Evolutionary conservation across 2,797 vertebrate species (phyloP), one percentile per base, ranked within the genome.

Genomic region (Cuniculus paca): DNA sequence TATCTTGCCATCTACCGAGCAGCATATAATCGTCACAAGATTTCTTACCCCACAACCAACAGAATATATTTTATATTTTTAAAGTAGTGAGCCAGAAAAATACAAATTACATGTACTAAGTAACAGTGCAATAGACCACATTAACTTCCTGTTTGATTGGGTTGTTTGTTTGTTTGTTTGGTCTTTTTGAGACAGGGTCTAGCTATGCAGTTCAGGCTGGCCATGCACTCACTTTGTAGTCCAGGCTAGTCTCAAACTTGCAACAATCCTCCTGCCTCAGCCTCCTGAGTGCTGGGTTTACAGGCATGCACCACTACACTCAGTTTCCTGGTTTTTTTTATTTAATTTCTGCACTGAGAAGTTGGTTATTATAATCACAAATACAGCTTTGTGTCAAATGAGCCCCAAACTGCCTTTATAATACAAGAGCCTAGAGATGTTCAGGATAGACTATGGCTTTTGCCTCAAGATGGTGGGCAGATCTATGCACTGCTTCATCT

Each of bases 31-130:
- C 28, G 28, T 58, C 81, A 58, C 19, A 82, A 78, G n/a, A 90
- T 74, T 54, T 78, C 22, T 92, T 34, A 60, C 16, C 58, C 79
- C 56, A 26, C 48, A 68, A 88, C 81, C 82, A 88, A 50, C 12
- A 88, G 63, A 75, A 74, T 80, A 19, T 90, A 92, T 81, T 77
- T 94, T 58, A 12, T 82, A 83, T 88, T 75, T 78, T 52, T 68
- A 42, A 92, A 93, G n/a, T 36, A 48, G 36, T 56, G 79, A 84
- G 5, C 10, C 50, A 87, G 78, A 84, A 84, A 58, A 54, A 68
- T 28, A 81, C 52, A 85, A 56, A 93, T 91, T 42, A 42, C 9
- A 63, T 70, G 26, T 20, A 54, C 0, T 83, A 58, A 65, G 1
- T 78, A 58, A 63, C 36, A 58, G 10, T 56, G 54, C 34, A 88